phyloP scores from a whole-genome alignment of 2,888 invertebrate species.

The Bombylius major region DNA sequence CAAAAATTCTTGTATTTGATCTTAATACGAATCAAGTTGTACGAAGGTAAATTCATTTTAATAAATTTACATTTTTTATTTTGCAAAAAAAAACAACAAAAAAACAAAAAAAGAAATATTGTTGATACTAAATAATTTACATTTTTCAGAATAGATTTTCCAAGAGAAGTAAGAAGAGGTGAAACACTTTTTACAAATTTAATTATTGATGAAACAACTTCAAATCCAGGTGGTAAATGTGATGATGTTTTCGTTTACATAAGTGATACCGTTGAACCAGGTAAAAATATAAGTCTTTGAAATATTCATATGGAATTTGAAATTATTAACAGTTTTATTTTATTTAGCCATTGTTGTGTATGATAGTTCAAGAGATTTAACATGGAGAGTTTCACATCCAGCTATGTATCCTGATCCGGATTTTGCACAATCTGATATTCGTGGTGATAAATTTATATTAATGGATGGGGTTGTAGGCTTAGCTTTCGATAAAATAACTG shows the following conservation, averaged over 20 bases:
- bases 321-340: no score
- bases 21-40: slow-evolving; percentile 57
- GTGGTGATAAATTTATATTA: slow-evolving; percentile 48
- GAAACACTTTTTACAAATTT: slow-evolving; percentile 66
- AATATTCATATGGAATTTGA: no score
- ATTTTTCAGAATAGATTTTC: slow-evolving; percentile 54
- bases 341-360: slow-evolving; percentile 31
- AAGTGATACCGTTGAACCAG: slow-evolving; percentile 69
- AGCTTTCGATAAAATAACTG: slow-evolving; percentile 45
- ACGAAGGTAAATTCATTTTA: slow-evolving; percentile 28
- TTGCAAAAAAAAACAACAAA: background rate
- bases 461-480: slow-evolving; percentile 59
- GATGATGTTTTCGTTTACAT: slow-evolving; percentile 71
- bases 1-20: slow-evolving; percentile 70
- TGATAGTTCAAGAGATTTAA: slow-evolving; percentile 59
- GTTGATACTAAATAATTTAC: no score
- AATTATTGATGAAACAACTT: slow-evolving; percentile 59
- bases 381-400: slow-evolving; percentile 70
- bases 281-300: slow-evolving; percentile 31
- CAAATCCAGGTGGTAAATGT: slow-evolving; percentile 47
- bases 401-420: slow-evolving; percentile 80
- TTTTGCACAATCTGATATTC: slow-evolving; percentile 59
- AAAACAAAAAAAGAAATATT: background rate
- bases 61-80: background rate
- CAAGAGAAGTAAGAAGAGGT: slow-evolving; percentile 58